These are phyloP conservation scores for Epirrhoe tristata DNA, from an alignment of 2,888 invertebrate genomes.

Conservation along the genomic window DNA sequence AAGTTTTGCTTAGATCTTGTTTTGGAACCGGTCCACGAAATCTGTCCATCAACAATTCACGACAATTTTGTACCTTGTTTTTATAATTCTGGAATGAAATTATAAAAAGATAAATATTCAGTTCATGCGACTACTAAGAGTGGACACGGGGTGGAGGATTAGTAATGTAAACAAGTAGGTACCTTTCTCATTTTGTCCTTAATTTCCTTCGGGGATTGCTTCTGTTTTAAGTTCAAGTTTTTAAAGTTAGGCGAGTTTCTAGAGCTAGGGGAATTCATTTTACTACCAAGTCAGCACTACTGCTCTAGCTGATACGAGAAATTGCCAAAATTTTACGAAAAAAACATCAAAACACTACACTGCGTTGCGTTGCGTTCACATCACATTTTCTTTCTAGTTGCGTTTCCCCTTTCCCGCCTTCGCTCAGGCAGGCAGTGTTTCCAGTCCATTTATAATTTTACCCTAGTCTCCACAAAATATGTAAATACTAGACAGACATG, in stretches of 20 bases:
- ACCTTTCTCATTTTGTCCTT: constrained; percentile 80
- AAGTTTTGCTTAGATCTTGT: constrained; percentile 61
- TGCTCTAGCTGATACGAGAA: not conserved
- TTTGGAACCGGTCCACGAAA: constrained; percentile 61
- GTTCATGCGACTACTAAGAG: too few species aligned
- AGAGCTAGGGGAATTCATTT: constrained; percentile 62
- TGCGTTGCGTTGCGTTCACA: too few species aligned
- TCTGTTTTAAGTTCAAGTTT: constrained; percentile 61
- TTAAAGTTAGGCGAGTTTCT: constrained; percentile 66
- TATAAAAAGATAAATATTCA: not conserved
- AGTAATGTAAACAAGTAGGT: constrained; percentile 14
- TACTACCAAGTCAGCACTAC: constrained; percentile 4
- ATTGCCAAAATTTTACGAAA: too few species aligned
- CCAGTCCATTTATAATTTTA: too few species aligned
- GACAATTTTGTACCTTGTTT: constrained; percentile 70
- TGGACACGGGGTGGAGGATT: too few species aligned
- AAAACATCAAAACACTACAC: too few species aligned
- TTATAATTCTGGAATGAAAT: constrained; percentile 65
- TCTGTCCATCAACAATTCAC: constrained; percentile 69
- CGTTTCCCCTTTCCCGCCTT: too few species aligned
- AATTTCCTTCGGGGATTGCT: constrained; percentile 72
- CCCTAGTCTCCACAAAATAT: too few species aligned
- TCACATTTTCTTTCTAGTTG: too few species aligned
- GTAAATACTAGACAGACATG: too few species aligned
- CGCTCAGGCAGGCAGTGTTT: too few species aligned